These are phyloP conservation scores for Desoria tigrina DNA, from an alignment of 2,888 invertebrate species.

Conservation along the genomic window DNA sequence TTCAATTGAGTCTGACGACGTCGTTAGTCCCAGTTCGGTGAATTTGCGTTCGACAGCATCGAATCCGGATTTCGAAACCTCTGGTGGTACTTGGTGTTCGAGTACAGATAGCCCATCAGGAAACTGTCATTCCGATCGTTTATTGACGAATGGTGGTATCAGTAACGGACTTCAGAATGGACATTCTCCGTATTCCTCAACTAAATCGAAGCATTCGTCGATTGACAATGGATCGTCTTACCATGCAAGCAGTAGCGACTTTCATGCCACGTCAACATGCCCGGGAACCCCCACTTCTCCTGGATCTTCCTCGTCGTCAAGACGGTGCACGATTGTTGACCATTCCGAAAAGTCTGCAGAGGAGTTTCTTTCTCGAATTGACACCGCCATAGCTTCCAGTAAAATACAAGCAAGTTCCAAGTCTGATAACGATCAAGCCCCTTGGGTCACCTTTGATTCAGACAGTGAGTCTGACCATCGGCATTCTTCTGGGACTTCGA, in stretches of 20 bases:
- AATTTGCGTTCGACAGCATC: conserved; percentile 7
- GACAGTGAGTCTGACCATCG: conserved; percentile 50
- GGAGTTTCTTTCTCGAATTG: conserved; percentile 59
- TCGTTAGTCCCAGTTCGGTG: conserved; percentile 33
- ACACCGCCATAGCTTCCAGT: conserved; percentile 57
- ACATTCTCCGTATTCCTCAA: not conserved
- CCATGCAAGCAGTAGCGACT: not conserved
- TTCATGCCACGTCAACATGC: conserved; percentile 14
- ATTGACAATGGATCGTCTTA: conserved; percentile 9
- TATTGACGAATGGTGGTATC: conserved; percentile 8
- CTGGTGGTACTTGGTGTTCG: not conserved
- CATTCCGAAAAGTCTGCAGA: conserved; percentile 54
- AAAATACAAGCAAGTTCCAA: conserved; percentile 55
- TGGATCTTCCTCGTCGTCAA: conserved; percentile 34
- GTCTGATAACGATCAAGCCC: conserved; percentile 52
- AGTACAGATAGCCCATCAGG: not conserved
- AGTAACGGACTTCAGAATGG: not conserved
- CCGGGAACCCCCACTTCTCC: conserved; percentile 30
- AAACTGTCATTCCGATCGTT: conserved; percentile 16
- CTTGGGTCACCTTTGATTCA: conserved; percentile 53
- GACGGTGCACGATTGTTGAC: conserved; percentile 37
- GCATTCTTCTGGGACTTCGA: conserved; percentile 40
- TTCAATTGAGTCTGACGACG: conserved; percentile 43
- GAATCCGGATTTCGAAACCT: conserved; percentile 4
- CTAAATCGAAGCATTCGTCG: conserved; percentile 5